Percentiles rank a stretch among this genome's conserved stretches.
Evolutionary conservation across 1,140 invertebrate species (phyloP).

Genomic region (Aethina tumida): DNA sequence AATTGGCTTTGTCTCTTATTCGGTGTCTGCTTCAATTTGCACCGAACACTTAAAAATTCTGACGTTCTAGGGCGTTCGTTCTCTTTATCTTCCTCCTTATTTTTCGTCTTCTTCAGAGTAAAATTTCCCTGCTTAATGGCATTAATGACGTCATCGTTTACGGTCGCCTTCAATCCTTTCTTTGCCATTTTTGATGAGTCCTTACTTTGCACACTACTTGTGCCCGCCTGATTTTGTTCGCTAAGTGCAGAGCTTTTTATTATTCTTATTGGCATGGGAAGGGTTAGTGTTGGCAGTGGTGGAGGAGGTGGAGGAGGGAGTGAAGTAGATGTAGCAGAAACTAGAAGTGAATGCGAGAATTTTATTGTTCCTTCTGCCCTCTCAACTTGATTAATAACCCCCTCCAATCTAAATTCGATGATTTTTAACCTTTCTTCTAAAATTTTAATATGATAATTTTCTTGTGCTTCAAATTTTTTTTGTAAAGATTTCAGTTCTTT

Average conservation of each 20-base stretch:
- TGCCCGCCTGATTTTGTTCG: constrained; percentile 25
- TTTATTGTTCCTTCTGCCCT: constrained; percentile 44
- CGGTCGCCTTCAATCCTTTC: constrained; percentile 27
- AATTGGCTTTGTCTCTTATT: constrained; percentile 29
- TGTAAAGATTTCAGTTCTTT: constrained; percentile 44
- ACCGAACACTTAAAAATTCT: constrained; percentile 61
- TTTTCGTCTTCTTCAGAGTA: constrained; percentile 54
- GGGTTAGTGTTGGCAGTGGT: constrained; percentile 35
- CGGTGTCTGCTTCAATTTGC: constrained; percentile 50
- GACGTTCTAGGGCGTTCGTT: constrained; percentile 54
- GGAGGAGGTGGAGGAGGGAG: constrained; percentile 37
- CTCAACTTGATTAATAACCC: constrained; percentile 49
- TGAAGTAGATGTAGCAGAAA: constrained; percentile 32
- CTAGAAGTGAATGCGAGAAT: too few species aligned
- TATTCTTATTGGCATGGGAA: constrained; percentile 23
- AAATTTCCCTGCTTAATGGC: constrained; percentile 65
- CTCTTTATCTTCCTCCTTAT: constrained; percentile 47
- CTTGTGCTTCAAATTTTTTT: constrained; percentile 55
- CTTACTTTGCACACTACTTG: constrained; percentile 17
- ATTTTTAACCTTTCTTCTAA: constrained; percentile 60
- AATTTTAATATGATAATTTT: constrained; percentile 53
- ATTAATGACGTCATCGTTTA: constrained; percentile 63
- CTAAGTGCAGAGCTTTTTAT: constrained; percentile 30
- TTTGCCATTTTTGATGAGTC: constrained; percentile 11
- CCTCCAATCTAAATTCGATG: constrained; percentile 53